Base-by-base conservation (phyloP, 2,797 vertebrate species). In the Aldrovandia affinis region DNA sequence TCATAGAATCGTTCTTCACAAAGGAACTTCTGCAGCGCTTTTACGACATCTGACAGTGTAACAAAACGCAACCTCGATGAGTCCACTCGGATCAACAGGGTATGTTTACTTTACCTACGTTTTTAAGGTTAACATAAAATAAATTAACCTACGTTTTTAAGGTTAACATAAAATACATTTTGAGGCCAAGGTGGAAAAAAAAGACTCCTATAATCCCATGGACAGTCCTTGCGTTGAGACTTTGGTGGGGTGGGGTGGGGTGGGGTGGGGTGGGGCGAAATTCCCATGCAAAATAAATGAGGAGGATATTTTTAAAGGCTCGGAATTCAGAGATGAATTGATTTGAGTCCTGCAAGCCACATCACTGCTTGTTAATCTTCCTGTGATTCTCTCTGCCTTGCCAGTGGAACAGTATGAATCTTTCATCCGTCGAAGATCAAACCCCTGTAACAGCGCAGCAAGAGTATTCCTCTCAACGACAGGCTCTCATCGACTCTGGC, bases 311-410 rank as follows among this genome's bases (percentile, higher is more conserved):
- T 85, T 87, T 81, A 86, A 84, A 83, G 68, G 42, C 81, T 54
- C n/a, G 89, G 88, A 91, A 92, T 92, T 92, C 89, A 88, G 90
- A 93, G 89, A 93, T 93, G 91, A 93, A 94, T 92, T 89, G 90
- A 91, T 93, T 91, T 91, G 80, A 87, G 91, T 92, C 88, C 91
- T 89, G 89, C 88, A 61, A 89, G 88, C 90, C 89, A 81, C 87
- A 86, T 92, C 89, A 90, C 88, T 86, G 82, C 90, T 83, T 90
- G 88, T 90, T 89, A 88, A 91, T 89, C 89, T 84, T 86, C 87
- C 87, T 92, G 92, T 93, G 92, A 94, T 93, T 92, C 89, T 86
- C 88, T 85, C 90, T 90, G 92, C 91, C 91, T n/a, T 91, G 90
- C 88, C 87, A 65, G 84, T 89, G 88, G 90, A 93, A 90, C 87